A percentile compares a stretch with the other conserved stretches of the same genome.
Conservation (phyloP, 2,113 vertebrate species). For the Pluvianellus socialis region DNA sequence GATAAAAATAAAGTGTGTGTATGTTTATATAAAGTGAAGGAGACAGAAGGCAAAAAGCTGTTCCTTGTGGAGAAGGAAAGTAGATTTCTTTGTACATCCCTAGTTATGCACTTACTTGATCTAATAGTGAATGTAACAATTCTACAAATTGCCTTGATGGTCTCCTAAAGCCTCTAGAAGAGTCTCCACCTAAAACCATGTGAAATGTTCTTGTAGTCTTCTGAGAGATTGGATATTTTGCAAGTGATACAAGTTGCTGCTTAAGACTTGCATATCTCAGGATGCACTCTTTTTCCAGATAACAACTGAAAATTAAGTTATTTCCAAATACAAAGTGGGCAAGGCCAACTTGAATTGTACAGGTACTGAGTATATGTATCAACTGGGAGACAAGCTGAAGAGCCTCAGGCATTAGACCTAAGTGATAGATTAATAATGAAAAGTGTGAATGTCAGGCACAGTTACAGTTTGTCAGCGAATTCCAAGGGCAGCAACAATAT, state of each 20-base stretch:
- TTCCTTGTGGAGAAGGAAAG: background rate
- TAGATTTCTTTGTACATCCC: background rate
- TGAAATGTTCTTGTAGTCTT: background rate
- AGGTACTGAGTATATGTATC: background rate
- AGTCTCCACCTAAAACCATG: background rate
- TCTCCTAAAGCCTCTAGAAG: background rate
- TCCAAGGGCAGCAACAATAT: background rate
- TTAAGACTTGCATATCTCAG: background rate
- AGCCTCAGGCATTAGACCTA: background rate
- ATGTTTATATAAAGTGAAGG: background rate
- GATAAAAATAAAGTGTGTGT: background rate
- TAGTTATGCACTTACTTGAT: background rate
- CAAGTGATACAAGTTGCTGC: background rate
- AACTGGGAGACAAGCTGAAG: background rate
- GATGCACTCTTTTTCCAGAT: background rate
- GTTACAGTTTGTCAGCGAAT: background rate
- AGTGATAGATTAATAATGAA: background rate
- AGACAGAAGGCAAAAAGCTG: constrained; percentile 27
- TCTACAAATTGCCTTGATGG: background rate
- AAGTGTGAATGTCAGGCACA: background rate
- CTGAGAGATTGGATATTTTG: background rate
- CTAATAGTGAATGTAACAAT: background rate
- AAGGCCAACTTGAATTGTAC: background rate
- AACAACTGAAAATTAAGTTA: background rate
- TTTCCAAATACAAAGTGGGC: background rate